A percentile compares a stretch with the other conserved stretches of the same genome.
These are phyloP conservation scores for Cerastis rubricosa DNA, from an alignment of 2,888 invertebrate genomes.

Conservation along the genomic window DNA sequence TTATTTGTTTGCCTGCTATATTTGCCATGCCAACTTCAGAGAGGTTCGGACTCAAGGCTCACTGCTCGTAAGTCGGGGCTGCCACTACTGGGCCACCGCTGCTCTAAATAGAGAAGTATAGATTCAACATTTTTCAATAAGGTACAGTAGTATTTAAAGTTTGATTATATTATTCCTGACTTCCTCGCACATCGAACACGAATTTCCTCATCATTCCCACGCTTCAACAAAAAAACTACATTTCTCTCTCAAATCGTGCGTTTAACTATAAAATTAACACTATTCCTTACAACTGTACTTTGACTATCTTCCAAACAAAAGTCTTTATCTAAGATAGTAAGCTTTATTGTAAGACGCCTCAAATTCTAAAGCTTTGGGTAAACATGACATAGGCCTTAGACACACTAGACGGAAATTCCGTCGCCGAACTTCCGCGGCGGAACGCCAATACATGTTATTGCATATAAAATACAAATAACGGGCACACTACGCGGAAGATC, in stretches of 20 bases:
- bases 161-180: neutral
- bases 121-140: neutral
- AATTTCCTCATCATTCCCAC: slow-evolving; percentile 7
- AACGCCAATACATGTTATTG: too few relatives aligned
- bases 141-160: neutral
- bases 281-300: slow-evolving; percentile 27
- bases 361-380: neutral
- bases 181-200: slow-evolving; percentile 11
- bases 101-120: too few relatives aligned
- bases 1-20: too few relatives aligned
- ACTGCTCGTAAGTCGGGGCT: too few relatives aligned
- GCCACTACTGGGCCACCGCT: too few relatives aligned
- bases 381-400: slow-evolving; percentile 33
- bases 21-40: too few relatives aligned
- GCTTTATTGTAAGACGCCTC: slow-evolving; percentile 20
- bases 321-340: slow-evolving; percentile 26
- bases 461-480: too few relatives aligned
- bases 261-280: slow-evolving; percentile 41
- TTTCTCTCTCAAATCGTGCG: neutral
- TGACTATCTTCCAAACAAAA: slow-evolving; percentile 29
- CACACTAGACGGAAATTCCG: too few relatives aligned
- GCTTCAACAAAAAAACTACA: neutral
- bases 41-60: too few relatives aligned
- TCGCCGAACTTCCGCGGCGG: too few relatives aligned
- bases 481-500: too few relatives aligned